Conservation (phyloP, 2,113 vertebrate species). For the human (Homo sapiens) region GRCh38 chr4:105402001-105402500, state of each 20-base stretch:
- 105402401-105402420: neutral
- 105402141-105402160: too few species aligned
- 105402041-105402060: neutral
- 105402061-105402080: slow-evolving; percentile 11
- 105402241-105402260: too few species aligned
- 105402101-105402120: neutral
- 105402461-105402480: neutral
- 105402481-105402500: neutral
- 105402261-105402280: neutral
- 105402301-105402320: neutral
- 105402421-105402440: neutral
- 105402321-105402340: neutral
- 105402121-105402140: too few species aligned
- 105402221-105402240: too few species aligned
- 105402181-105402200: too few species aligned
- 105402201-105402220: too few species aligned
- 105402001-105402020: neutral
- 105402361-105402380: neutral
- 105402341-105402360: neutral
- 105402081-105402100: neutral
- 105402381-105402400: neutral
- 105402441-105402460: neutral
- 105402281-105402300: neutral
- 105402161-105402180: too few species aligned
- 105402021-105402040: slow-evolving; percentile 4